Evolutionary conservation across 2,888 invertebrate species (phyloP).

Genomic region (Pandemis cinnamomeana): DNA sequence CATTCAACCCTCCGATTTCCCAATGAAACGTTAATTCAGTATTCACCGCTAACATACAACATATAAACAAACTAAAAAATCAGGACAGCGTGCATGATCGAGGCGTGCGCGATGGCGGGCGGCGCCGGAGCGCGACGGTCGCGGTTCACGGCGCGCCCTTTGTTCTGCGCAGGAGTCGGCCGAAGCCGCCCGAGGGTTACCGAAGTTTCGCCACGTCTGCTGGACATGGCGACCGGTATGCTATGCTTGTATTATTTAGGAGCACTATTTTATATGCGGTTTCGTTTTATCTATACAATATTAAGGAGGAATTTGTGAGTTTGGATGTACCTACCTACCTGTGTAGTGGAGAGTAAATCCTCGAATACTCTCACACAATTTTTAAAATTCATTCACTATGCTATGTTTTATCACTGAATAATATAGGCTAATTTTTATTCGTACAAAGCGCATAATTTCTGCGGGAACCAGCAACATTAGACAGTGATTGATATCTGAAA

Average conservation of each 20-base stretch:
- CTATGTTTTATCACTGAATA: too few relatives aligned
- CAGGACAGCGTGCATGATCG: conserved; percentile 51
- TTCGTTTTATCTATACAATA: not conserved
- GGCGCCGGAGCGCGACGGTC: conserved; percentile 76
- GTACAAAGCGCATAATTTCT: too few relatives aligned
- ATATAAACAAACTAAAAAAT: conserved; percentile 50
- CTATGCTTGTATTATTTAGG: not conserved
- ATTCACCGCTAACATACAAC: conserved; percentile 21
- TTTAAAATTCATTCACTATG: too few relatives aligned
- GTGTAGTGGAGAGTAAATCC: too few relatives aligned
- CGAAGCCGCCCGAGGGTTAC: conserved; percentile 20
- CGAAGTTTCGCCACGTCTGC: conserved; percentile 32
- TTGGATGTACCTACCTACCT: too few relatives aligned
- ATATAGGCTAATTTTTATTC: too few relatives aligned
- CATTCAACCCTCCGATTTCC: not conserved
- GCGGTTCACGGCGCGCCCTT: conserved; percentile 84
- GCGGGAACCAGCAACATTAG: too few relatives aligned
- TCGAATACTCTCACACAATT: too few relatives aligned
- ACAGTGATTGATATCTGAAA: too few relatives aligned
- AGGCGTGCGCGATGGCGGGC: conserved; percentile 54
- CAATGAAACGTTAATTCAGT: not conserved
- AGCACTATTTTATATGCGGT: not conserved
- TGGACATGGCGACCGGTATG: conserved; percentile 20
- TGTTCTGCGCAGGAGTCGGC: conserved; percentile 76
- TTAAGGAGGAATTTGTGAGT: not conserved